Evolutionary conservation across 2,888 invertebrate species (phyloP).

Genomic region (Neria commutata): DNA sequence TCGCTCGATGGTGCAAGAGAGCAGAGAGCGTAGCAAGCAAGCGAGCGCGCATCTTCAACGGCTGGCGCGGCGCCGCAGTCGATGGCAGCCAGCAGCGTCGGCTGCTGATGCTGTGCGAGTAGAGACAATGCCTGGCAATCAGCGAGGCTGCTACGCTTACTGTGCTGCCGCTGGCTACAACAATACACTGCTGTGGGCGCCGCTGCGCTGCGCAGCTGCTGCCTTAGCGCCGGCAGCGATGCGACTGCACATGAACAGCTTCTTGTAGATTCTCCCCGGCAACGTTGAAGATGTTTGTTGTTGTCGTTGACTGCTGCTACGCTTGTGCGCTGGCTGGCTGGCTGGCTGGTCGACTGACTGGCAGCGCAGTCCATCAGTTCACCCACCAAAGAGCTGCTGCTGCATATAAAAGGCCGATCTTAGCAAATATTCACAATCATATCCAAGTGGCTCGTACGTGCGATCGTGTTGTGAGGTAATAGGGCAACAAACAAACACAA

Average conservation of each 20-base stretch:
- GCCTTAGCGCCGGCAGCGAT: no score
- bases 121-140: no score
- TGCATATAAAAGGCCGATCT: constrained; percentile 40
- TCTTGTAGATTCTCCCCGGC: not conserved
- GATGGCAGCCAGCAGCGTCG: not conserved
- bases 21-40: not conserved
- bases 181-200: not conserved
- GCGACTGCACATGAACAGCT: not conserved
- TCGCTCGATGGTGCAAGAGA: not conserved
- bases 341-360: no score
- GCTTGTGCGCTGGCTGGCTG: not conserved
- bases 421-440: constrained; percentile 49
- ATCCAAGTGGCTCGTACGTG: constrained; percentile 46
- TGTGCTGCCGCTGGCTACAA: no score
- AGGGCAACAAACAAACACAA: no score
- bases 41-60: not conserved
- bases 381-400: not conserved
- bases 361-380: not conserved
- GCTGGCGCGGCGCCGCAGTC: not conserved
- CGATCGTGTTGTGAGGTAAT: constrained; percentile 31
- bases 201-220: not conserved
- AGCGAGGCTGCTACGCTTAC: no score
- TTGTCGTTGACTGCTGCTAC: no score
- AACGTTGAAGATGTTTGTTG: no score
- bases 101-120: not conserved